phyloP scores from a whole-genome alignment of 2,888 invertebrate genomes.

The Sinopyrophorus schimmeli region DNA sequence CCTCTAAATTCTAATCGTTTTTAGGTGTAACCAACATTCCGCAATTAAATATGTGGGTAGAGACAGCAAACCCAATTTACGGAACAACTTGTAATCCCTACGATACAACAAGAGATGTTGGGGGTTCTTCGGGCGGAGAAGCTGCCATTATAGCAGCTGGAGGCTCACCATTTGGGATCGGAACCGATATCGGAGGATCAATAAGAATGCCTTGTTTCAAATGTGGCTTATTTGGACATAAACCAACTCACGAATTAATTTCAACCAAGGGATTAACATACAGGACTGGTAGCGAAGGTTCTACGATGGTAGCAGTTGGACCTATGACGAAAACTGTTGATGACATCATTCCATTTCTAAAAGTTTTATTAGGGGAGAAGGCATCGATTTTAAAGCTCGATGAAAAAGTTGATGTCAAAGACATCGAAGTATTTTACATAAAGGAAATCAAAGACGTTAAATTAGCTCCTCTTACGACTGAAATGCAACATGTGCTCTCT shows the following conservation, averaged over 20 bases:
- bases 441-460: conserved; percentile 73
- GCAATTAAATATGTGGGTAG: conserved; percentile 91
- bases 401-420: conserved; percentile 63
- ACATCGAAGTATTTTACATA: conserved; percentile 76
- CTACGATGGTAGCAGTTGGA: conserved; percentile 82
- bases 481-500: conserved; percentile 66
- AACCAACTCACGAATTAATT: conserved; percentile 63
- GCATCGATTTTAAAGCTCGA: conserved; percentile 62
- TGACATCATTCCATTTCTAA: conserved; percentile 80
- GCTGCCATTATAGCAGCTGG: conserved; percentile 75
- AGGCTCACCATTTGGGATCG: conserved; percentile 82
- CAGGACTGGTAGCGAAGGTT: conserved; percentile 67
- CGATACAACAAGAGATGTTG: conserved; percentile 79
- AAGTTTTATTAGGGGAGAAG: conserved; percentile 64
- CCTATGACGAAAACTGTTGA: conserved; percentile 77
- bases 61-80: conserved; percentile 84
- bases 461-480: conserved; percentile 70
- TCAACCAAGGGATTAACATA: conserved; percentile 64
- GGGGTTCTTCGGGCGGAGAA: conserved; percentile 94
- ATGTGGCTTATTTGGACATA: conserved; percentile 87
- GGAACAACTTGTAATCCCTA: conserved; percentile 93
- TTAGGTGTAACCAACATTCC: conserved; percentile 79
- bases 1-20: conserved; percentile 4
- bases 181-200: conserved; percentile 95
- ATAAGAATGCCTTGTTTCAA: conserved; percentile 90